Evolutionary conservation across 2,888 invertebrate species (phyloP).

Genomic region (Apotomis capreana): DNA sequence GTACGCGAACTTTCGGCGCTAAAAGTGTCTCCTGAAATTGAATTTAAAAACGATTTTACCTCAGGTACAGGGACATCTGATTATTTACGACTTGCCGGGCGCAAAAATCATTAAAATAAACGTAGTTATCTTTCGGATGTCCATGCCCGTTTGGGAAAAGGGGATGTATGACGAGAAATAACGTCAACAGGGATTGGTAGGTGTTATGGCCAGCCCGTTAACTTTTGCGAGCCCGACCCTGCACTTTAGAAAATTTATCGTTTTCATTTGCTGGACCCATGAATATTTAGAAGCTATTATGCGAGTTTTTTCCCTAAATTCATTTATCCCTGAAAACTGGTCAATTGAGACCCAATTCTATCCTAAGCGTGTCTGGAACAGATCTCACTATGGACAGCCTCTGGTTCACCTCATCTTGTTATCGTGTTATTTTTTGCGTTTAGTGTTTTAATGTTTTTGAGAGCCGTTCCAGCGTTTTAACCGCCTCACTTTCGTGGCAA

Average conservation of each 20-base stretch:
- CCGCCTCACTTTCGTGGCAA: no score
- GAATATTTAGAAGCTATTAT: slow-evolving; percentile 68
- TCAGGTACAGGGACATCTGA: slow-evolving; percentile 14
- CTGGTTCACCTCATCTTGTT: no score
- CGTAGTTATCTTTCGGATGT: slow-evolving; percentile 40
- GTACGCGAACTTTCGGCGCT: background rate
- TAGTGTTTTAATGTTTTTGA: no score
- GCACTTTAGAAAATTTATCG: slow-evolving; percentile 57
- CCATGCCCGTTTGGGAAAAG: slow-evolving; percentile 38
- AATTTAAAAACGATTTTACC: slow-evolving; percentile 31
- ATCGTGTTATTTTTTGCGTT: no score
- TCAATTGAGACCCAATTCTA: slow-evolving; percentile 48
- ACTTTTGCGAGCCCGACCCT: slow-evolving; percentile 54
- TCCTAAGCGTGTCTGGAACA: no score
- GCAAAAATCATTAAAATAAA: slow-evolving; percentile 41
- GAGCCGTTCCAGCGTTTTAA: no score
- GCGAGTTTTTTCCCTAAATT: slow-evolving; percentile 54
- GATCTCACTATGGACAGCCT: no score
- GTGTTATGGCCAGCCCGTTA: slow-evolving; percentile 48
- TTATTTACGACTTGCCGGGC: slow-evolving; percentile 38
- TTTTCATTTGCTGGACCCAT: slow-evolving; percentile 60
- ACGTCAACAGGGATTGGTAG: slow-evolving; percentile 21
- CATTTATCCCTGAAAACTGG: slow-evolving; percentile 54
- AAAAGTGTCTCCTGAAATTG: slow-evolving; percentile 10
- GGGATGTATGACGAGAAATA: slow-evolving; percentile 38